Evolutionary conservation across 2,113 vertebrate species (phyloP).

Genomic region (Gobius niger): DNA sequence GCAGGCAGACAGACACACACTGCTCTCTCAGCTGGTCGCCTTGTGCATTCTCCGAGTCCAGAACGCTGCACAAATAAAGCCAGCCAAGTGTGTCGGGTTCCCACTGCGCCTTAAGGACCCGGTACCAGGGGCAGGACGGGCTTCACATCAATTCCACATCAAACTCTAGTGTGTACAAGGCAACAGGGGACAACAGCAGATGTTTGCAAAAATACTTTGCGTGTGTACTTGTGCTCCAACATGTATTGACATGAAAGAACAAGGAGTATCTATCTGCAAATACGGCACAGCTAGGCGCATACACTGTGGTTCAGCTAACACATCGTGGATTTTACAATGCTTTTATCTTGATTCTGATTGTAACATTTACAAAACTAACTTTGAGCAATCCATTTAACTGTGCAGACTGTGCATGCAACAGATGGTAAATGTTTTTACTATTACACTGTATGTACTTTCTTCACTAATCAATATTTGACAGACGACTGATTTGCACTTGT

Average conservation of each 20-base stretch:
- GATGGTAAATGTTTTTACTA: too few relatives aligned
- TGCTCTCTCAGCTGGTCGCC: constrained; percentile 9
- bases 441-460: too few relatives aligned
- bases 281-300: neutral
- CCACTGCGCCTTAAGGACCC: constrained; percentile 14
- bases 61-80: constrained; percentile 34
- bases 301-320: neutral
- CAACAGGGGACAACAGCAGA: constrained; percentile 23
- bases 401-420: too few relatives aligned
- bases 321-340: neutral
- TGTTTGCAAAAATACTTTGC: constrained; percentile 24
- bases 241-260: neutral
- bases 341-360: neutral
- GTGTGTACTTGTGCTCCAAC: neutral
- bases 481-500: too few relatives aligned
- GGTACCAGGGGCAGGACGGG: constrained; percentile 9
- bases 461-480: too few relatives aligned
- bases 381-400: too few relatives aligned
- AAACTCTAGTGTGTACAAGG: constrained; percentile 25
- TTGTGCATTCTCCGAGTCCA: constrained; percentile 14
- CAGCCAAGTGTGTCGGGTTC: constrained; percentile 18
- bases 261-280: neutral
- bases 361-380: too few relatives aligned
- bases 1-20: neutral
- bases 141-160: constrained; percentile 34